phyloP scores from a whole-genome alignment of 2,113 vertebrate genomes.

The Burhinus bistriatus region DNA sequence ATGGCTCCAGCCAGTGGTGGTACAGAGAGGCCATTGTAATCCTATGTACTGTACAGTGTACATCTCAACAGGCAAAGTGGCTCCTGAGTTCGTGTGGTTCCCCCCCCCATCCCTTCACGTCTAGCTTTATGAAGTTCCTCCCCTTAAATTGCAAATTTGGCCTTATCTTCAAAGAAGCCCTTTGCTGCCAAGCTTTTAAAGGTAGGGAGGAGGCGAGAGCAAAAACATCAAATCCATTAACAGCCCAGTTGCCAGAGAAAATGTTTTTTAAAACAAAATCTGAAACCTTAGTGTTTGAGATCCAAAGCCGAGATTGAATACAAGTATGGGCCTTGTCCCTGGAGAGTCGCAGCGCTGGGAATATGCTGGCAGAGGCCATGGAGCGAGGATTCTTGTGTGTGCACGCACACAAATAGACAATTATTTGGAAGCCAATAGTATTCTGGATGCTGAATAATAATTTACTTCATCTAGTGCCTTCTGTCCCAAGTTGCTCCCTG shows the following conservation, averaged over 20 bases:
- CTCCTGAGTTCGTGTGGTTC: neutral
- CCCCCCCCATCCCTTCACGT: slow-evolving; percentile 67
- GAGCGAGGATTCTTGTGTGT: slow-evolving; percentile 30
- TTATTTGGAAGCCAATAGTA: slow-evolving; percentile 34
- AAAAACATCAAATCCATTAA: slow-evolving; percentile 61
- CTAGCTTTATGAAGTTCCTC: slow-evolving; percentile 73
- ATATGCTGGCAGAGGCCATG: slow-evolving; percentile 15
- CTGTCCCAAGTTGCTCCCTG: slow-evolving; percentile 14
- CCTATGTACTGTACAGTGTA: slow-evolving; percentile 34
- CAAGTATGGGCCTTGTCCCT: slow-evolving; percentile 57
- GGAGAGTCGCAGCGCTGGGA: neutral
- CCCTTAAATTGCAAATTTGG: slow-evolving; percentile 71
- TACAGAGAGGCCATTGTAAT: slow-evolving; percentile 61
- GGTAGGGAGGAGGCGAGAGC: slow-evolving; percentile 58
- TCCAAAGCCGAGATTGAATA: slow-evolving; percentile 34
- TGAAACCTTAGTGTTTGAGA: slow-evolving; percentile 57
- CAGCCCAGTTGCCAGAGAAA: slow-evolving; percentile 71
- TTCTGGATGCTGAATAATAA: slow-evolving; percentile 35
- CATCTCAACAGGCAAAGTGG: slow-evolving; percentile 57
- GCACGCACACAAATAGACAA: slow-evolving; percentile 49
- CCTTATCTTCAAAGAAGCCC: slow-evolving; percentile 73
- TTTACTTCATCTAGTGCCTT: slow-evolving; percentile 23
- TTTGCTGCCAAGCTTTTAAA: slow-evolving; percentile 70
- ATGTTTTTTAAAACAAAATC: slow-evolving; percentile 65
- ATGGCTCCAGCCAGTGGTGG: slow-evolving; percentile 45